These are phyloP conservation scores for Spondyliosoma cantharus DNA, from an alignment of 2,797 vertebrate species.

Conservation along the genomic window DNA sequence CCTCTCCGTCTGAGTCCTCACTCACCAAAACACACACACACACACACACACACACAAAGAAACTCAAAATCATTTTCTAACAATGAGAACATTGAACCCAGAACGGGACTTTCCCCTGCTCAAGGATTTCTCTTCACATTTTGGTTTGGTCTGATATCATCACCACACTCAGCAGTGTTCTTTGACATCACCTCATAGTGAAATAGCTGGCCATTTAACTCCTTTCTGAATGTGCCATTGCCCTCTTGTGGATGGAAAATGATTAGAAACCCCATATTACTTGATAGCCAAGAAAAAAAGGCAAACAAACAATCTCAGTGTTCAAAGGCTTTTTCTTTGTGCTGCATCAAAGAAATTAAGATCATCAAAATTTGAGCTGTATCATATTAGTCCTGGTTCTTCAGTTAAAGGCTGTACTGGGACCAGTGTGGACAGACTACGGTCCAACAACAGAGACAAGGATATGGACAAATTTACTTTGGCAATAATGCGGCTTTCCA, in stretches of 20 bases:
- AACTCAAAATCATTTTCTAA: constrained; percentile 69
- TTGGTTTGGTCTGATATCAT: constrained; percentile 59
- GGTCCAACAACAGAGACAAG: constrained; percentile 34
- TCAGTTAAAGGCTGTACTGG: constrained; percentile 10
- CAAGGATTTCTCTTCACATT: constrained; percentile 59
- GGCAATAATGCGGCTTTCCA: constrained; percentile 52
- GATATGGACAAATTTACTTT: constrained; percentile 54
- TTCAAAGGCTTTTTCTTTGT: background rate
- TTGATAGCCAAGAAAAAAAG: constrained; percentile 7
- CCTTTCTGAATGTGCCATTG: constrained; percentile 58
- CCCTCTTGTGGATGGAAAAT: constrained; percentile 68
- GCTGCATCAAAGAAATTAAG: constrained; percentile 8
- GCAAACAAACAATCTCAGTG: background rate
- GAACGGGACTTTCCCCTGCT: constrained; percentile 68
- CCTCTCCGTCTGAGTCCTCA: constrained; percentile 95
- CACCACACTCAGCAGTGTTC: constrained; percentile 46
- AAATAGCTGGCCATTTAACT: constrained; percentile 11
- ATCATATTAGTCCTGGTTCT: background rate
- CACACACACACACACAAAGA: constrained; percentile 40
- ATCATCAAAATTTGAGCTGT: background rate
- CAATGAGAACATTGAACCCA: constrained; percentile 72
- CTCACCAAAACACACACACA: constrained; percentile 86
- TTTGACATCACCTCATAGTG: constrained; percentile 38
- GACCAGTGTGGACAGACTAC: constrained; percentile 8
- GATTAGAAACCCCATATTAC: constrained; percentile 40